Percentiles rank a stretch among this genome's conserved stretches.
Conservation (phyloP, 2,113 vertebrate species). For the Prunella himalayana region DNA sequence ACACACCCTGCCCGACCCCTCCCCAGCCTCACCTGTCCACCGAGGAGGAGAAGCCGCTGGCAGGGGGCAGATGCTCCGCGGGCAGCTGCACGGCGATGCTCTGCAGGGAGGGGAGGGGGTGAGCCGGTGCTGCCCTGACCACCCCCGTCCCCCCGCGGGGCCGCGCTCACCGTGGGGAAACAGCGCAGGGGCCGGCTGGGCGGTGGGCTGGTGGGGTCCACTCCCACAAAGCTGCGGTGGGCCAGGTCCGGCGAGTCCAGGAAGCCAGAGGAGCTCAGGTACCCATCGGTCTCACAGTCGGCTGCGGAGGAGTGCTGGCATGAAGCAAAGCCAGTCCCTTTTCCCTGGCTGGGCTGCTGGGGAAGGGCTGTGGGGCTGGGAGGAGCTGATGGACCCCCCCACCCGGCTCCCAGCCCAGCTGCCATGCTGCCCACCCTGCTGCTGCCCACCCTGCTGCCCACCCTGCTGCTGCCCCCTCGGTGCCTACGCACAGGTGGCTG, state of each 20-base stretch:
- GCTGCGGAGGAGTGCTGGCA: conserved; percentile 64
- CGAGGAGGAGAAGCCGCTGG: conserved; percentile 80
- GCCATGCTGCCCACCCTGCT: rapidly evolving
- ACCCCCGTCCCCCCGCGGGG: rapidly evolving
- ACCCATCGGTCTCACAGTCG: conserved; percentile 91
- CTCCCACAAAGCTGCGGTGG: background rate
- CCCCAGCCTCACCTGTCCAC: conserved; percentile 79
- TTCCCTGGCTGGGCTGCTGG: background rate
- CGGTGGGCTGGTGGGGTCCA: conserved; percentile 46
- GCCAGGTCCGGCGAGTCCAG: conserved; percentile 74
- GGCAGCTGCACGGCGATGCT: conserved; percentile 79
- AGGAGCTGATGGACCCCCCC: background rate
- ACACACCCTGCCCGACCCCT: rapidly evolving
- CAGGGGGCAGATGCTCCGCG: background rate
- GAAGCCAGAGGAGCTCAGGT: conserved; percentile 88
- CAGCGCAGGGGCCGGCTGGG: conserved; percentile 69
- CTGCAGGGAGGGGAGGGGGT: conserved; percentile 14
- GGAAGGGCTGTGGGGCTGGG: background rate
- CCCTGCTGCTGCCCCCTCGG: rapidly evolving
- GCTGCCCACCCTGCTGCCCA: background rate
- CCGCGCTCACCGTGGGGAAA: conserved; percentile 81
- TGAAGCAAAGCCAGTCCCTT: background rate
- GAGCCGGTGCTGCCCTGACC: rapidly evolving
- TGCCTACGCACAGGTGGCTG: conserved; percentile 82
- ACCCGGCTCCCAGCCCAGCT: rapidly evolving